phyloP scores from a whole-genome alignment of 2,113 vertebrate genomes.

The Leptobrachium leishanense region DNA sequence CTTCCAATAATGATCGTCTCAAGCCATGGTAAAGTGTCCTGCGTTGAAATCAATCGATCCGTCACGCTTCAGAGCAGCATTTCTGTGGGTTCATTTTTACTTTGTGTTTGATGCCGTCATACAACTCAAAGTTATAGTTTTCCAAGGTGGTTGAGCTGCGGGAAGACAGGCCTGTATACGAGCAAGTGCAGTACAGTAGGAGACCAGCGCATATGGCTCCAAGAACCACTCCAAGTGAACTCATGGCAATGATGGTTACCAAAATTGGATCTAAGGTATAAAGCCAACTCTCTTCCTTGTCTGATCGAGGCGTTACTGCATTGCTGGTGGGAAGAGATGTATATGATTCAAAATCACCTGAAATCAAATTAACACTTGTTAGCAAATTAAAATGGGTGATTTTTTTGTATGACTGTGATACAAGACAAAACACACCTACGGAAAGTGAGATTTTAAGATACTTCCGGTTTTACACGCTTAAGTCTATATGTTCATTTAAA shows the following conservation, averaged over 20 bases:
- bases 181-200: slow-evolving; percentile 95
- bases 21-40: slow-evolving; percentile 56
- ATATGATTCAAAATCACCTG: slow-evolving; percentile 70
- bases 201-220: slow-evolving; percentile 91
- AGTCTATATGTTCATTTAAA: no score
- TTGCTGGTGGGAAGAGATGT: slow-evolving; percentile 67
- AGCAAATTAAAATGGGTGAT: slow-evolving; percentile 6
- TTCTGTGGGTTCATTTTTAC: slow-evolving; percentile 98
- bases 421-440: no score
- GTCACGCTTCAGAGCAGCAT: slow-evolving; percentile 94
- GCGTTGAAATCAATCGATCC: slow-evolving; percentile 49
- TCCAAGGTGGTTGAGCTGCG: slow-evolving; percentile 94
- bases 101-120: slow-evolving; percentile 96
- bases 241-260: slow-evolving; percentile 99
- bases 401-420: no score
- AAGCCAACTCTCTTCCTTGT: slow-evolving; percentile 91
- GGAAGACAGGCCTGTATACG: slow-evolving; percentile 86
- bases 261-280: slow-evolving; percentile 94
- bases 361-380: slow-evolving; percentile 55
- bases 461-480: no score
- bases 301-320: slow-evolving; percentile 70
- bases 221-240: slow-evolving; percentile 87
- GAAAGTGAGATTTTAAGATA: no score
- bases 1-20: slow-evolving; percentile 50
- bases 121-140: slow-evolving; percentile 98